phyloP scores from a whole-genome alignment of 2,113 vertebrate species.

The Ceyx melanurus region DNA sequence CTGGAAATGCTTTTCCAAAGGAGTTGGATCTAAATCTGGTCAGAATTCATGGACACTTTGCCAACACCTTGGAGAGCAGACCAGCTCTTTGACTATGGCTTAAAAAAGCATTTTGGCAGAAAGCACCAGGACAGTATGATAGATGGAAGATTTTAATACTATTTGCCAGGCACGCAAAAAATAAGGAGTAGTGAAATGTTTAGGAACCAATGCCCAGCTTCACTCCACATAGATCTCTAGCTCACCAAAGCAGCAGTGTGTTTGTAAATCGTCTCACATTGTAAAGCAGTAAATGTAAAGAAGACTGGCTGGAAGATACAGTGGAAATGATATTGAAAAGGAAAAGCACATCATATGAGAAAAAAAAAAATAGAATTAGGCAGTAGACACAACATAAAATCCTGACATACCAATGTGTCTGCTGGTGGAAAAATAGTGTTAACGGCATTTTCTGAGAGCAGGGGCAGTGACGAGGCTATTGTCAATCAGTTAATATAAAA shows the following conservation, averaged over 20 bases:
- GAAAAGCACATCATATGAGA: neutral
- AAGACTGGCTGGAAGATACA: neutral
- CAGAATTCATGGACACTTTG: rapidly evolving
- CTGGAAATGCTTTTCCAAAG: neutral
- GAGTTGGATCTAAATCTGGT: neutral
- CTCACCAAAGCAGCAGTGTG: rapidly evolving
- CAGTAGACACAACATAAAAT: neutral
- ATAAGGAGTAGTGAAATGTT: neutral
- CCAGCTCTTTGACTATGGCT: neutral
- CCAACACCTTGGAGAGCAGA: neutral
- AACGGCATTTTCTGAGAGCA: neutral
- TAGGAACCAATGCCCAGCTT: neutral
- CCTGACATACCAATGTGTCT: neutral
- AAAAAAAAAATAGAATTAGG: neutral
- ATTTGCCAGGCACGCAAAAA: neutral
- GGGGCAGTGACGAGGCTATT: neutral
- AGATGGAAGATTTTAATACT: neutral
- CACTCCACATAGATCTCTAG: rapidly evolving
- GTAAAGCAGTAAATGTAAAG: neutral
- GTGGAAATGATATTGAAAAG: neutral
- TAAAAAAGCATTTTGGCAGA: neutral
- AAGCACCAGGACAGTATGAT: neutral
- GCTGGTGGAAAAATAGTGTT: neutral
- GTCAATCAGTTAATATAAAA: neutral
- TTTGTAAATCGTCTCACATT: no score